Percentiles rank a stretch among this genome's conserved stretches.
Evolutionary conservation across 2,797 vertebrate species (phyloP).

Genomic region (Malurus splendens): DNA sequence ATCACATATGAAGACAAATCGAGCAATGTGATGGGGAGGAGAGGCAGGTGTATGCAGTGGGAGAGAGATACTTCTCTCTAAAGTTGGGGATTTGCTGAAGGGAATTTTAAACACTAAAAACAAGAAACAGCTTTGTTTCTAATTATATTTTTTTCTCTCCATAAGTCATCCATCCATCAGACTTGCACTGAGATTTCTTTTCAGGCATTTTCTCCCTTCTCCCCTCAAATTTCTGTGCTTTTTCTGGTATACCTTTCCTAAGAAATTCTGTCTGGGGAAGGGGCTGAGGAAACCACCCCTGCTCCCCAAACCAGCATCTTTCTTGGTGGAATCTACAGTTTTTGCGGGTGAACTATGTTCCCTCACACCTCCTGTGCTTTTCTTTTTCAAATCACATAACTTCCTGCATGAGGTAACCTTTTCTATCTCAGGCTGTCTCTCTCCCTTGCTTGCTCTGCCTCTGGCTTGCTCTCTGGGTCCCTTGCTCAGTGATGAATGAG

Average conservation of each 20-base stretch:
- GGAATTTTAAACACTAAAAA: background rate
- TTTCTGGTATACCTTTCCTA: background rate
- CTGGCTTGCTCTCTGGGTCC: constrained; percentile 62
- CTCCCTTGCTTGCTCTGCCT: constrained; percentile 41
- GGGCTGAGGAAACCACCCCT: background rate
- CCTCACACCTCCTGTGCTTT: constrained; percentile 53
- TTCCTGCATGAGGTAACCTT: constrained; percentile 70
- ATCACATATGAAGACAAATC: background rate
- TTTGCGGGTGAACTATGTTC: constrained; percentile 19
- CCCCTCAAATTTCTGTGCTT: background rate
- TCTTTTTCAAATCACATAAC: constrained; percentile 64
- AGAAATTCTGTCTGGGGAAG: background rate
- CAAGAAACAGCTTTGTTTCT: background rate
- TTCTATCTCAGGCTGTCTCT: constrained; percentile 36
- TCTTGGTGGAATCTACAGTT: background rate
- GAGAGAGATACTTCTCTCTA: background rate
- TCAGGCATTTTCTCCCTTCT: background rate
- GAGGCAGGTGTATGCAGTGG: background rate
- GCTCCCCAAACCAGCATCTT: background rate
- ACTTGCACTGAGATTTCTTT: background rate
- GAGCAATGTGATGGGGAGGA: background rate
- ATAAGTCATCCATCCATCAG: background rate
- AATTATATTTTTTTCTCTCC: background rate
- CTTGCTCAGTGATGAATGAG: constrained; percentile 76
- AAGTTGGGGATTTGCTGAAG: background rate